These are phyloP conservation scores for Mus musculus DNA, from an alignment of 2,113 vertebrate genomes.

Conservation along the genomic window GRCm39 chr15:67643001-67643500, in stretches of 20 bases:
- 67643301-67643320: rapidly evolving
- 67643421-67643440: background rate
- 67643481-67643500: background rate
- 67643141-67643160: background rate
- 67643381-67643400: background rate
- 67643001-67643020: rapidly evolving
- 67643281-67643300: too few species aligned
- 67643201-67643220: too few species aligned
- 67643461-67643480: background rate
- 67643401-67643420: background rate
- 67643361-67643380: rapidly evolving
- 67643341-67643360: background rate
- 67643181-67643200: background rate
- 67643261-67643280: background rate
- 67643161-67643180: background rate
- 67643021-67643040: background rate
- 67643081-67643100: rapidly evolving
- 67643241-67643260: background rate
- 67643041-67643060: too few species aligned
- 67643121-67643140: background rate
- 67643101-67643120: background rate
- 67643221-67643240: background rate
- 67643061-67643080: background rate
- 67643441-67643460: background rate
- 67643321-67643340: rapidly evolving